Base-by-base conservation (phyloP, 2,113 vertebrate genomes). In the Rattus rattus region DNA sequence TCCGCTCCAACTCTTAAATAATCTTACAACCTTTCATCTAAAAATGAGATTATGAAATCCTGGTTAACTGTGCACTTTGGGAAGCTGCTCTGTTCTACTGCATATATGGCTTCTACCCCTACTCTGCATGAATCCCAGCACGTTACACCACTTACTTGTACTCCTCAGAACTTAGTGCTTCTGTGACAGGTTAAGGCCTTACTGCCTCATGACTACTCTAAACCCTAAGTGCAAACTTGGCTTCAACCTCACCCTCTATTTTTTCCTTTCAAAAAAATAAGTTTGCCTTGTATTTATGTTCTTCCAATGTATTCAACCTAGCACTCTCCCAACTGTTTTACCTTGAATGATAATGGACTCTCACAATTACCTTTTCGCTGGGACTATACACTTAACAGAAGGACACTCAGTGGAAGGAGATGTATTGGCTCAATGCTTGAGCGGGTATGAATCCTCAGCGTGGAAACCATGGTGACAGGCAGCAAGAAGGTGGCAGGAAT, bases 1-100 rank as follows among this genome's bases (percentile, higher is more conserved):
- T 97, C 88, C 96, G 95, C 91, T 97, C 86, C 84, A 94, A 95
- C 67, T 96, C 88, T 96, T 59, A 14, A 97, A 97, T 26, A 90
- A 59, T 0, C 1, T 16, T 65, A 26, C 24, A n/a, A 84, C 63
- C 75, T 93, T 90, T 89, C 56, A 94, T 94, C 96, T 97, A 91
- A 9, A 97, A 97, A 96, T 94, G 80, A 93, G 95, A 49, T 10
- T 33, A 95, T 24, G 43, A 76, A 95, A 92, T 11, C 80, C 26
- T 90, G 91, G 52, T 94, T 49, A 97, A 97, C 9, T 56, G 3
- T 63, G 73, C 75, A 49, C 47, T 90, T 75, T 88, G 14, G 91
- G 36, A 95, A 96, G 95, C 17, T 70, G 12, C 75, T 91, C 77
- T 70, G 56, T 24, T 87, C 14, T 80, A 59, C 54, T 94, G 91